These are phyloP conservation scores for Cyprinodon tularosa DNA, from an alignment of 2,113 vertebrate species.

Conservation along the genomic window DNA sequence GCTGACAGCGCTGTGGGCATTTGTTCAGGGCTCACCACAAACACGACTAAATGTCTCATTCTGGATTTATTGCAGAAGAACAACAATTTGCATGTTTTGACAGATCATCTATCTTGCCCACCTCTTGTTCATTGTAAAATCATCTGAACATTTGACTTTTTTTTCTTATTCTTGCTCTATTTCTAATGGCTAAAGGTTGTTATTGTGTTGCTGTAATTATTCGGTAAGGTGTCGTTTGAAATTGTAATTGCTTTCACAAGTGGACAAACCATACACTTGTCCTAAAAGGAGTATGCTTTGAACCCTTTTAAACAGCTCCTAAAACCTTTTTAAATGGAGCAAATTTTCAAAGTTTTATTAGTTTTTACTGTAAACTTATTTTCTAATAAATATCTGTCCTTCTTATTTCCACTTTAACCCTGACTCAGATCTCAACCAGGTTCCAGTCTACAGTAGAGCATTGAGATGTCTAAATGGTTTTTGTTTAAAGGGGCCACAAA, in stretches of 20 bases:
- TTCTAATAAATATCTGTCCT: too few relatives aligned
- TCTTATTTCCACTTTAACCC: too few relatives aligned
- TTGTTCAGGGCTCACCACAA: slow-evolving; percentile 70
- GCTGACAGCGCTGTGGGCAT: slow-evolving; percentile 67
- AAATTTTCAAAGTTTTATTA: background rate
- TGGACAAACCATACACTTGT: too few relatives aligned
- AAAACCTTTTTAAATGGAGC: background rate
- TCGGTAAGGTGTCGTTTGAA: too few relatives aligned
- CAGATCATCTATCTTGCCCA: slow-evolving; percentile 60
- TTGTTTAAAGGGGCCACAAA: background rate
- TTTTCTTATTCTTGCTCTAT: background rate
- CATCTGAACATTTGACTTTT: slow-evolving; percentile 27
- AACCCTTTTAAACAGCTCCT: too few relatives aligned
- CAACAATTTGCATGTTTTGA: slow-evolving; percentile 69
- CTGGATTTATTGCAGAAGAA: slow-evolving; percentile 61
- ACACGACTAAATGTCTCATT: slow-evolving; percentile 74
- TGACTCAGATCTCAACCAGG: too few relatives aligned
- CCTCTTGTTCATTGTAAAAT: slow-evolving; percentile 28
- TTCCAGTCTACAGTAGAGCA: too few relatives aligned
- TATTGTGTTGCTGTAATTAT: background rate
- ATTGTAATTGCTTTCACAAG: too few relatives aligned
- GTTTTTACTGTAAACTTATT: background rate
- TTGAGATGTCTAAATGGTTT: background rate
- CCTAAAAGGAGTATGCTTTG: too few relatives aligned
- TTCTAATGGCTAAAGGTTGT: background rate